Evolutionary conservation across 2,888 invertebrate species (phyloP), one percentile per base, ranked within the genome.

Genomic region (Coleophora flavipennella): DNA sequence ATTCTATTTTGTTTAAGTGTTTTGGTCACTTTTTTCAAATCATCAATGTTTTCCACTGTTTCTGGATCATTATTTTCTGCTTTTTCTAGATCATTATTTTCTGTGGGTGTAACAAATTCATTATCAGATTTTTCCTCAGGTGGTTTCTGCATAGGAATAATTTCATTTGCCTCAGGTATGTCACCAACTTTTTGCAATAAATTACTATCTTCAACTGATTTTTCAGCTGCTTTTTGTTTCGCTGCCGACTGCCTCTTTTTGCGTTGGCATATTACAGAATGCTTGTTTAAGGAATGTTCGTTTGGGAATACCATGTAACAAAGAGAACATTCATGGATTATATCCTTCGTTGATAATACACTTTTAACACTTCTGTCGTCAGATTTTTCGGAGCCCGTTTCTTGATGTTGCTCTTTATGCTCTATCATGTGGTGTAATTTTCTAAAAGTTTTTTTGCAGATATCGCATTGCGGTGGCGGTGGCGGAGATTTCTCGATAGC

Each of bases 251-350:
- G 77, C 12, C 67, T 68, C 54, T 78, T 84, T 51, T 85, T 85
- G 48, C 71, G 70, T 46, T 72, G 69, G 52, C 85, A 85, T 45
- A 69, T 64, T 6, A 69, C 52, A 1, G 70, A 65, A 41, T 85
- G 85, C 50, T 83, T 85, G 39, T 65, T 84, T 8, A 85, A 52
- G 1, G 85, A 84, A 55, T 84, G 83, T 41, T 84, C 85, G 45
- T 85, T 85, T 8, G 85, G 85, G 52, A 85, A 85, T 1, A 85
- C 85, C 85, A 85, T 85, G 46, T 85, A 85, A 49, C 85, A 85
- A 11, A 81, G 67, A 28, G 84, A 71, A 52, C 85, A 85, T 56
- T 85, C 85, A 36, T 85, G 85, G 52, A 85, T 85, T 36, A 85
- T 85, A 41, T 85, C 85, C 57, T 67, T 81, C 10, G 85, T 77